Conservation (phyloP, 1,140 invertebrate genomes). For the Drosophila ambigua region DNA sequence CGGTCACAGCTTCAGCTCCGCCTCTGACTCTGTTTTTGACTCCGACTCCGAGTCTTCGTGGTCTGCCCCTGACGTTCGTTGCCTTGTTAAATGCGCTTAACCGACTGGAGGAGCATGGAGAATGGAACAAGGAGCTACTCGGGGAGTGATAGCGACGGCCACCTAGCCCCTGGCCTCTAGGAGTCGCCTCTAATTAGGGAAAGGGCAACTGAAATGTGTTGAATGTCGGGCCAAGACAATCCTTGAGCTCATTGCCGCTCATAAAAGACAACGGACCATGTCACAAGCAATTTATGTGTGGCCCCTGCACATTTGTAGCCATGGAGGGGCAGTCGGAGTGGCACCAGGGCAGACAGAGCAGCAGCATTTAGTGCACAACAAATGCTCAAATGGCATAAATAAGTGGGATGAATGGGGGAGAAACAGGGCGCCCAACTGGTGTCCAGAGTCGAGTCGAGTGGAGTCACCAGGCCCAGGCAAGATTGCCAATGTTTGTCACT, state of each 20-base stretch:
- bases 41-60: neutral
- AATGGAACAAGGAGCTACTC: no score
- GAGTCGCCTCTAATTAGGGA: constrained; percentile 48
- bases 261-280: constrained; percentile 80
- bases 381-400: constrained; percentile 78
- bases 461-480: constrained; percentile 10
- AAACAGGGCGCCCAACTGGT: neutral
- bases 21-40: neutral
- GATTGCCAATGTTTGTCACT: constrained; percentile 65
- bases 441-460: neutral
- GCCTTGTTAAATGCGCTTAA: constrained; percentile 49
- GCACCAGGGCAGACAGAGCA: neutral
- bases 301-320: constrained; percentile 39
- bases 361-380: constrained; percentile 59
- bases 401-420: constrained; percentile 48
- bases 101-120: constrained; percentile 9
- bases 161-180: neutral
- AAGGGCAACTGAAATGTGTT: constrained; percentile 44
- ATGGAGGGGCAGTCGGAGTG: neutral
- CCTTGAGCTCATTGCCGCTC: constrained; percentile 52
- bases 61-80: constrained; percentile 45
- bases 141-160: constrained; percentile 1
- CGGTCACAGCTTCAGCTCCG: constrained; percentile 4
- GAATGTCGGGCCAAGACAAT: constrained; percentile 69
- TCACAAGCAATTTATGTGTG: constrained; percentile 78